These are phyloP conservation scores for Anadara kagoshimensis DNA, from an alignment of 1,140 invertebrate species.

Conservation along the genomic window DNA sequence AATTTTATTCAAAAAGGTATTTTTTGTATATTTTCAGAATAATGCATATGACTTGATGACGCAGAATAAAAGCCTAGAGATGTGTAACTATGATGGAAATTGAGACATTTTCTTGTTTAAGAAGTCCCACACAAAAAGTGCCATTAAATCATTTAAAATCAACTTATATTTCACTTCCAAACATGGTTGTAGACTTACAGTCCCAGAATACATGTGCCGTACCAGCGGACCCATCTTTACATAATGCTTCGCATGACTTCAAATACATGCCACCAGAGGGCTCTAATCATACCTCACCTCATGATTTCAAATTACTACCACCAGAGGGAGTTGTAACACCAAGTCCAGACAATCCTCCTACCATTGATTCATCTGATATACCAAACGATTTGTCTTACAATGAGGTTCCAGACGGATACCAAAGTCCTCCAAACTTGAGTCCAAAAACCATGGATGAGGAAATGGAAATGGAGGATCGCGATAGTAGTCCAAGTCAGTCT, in stretches of 20 bases:
- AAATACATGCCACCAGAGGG: constrained; percentile 33
- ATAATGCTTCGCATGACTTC: constrained; percentile 34
- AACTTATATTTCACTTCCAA: constrained; percentile 25
- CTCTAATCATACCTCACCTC: constrained; percentile 17
- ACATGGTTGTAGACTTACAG: constrained; percentile 43
- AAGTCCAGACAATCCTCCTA: constrained; percentile 49
- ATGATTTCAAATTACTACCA: constrained; percentile 42
- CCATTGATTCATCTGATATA: constrained; percentile 44
- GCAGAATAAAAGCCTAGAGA: constrained; percentile 12
- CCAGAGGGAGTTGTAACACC: constrained; percentile 54
- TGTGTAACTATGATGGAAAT: constrained; percentile 43
- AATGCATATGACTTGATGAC: constrained; percentile 9
- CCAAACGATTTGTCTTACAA: constrained; percentile 31
- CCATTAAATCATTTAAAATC: constrained; percentile 21
- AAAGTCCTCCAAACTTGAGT: constrained; percentile 46
- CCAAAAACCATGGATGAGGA: constrained; percentile 48
- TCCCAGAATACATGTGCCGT: constrained; percentile 40
- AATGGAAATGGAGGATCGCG: constrained; percentile 31
- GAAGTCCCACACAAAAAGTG: constrained; percentile 31
- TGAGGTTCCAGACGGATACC: constrained; percentile 21
- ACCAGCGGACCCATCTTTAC: constrained; percentile 28
- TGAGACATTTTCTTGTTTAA: constrained; percentile 41
- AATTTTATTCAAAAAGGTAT: neutral
- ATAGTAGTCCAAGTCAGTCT: constrained; percentile 43
- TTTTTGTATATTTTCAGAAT: constrained; percentile 15